A percentile compares a stretch with the other conserved stretches of the same genome.
Evolutionary conservation across 2,888 invertebrate genomes (phyloP).

Genomic region (Helicoverpa assulta): DNA sequence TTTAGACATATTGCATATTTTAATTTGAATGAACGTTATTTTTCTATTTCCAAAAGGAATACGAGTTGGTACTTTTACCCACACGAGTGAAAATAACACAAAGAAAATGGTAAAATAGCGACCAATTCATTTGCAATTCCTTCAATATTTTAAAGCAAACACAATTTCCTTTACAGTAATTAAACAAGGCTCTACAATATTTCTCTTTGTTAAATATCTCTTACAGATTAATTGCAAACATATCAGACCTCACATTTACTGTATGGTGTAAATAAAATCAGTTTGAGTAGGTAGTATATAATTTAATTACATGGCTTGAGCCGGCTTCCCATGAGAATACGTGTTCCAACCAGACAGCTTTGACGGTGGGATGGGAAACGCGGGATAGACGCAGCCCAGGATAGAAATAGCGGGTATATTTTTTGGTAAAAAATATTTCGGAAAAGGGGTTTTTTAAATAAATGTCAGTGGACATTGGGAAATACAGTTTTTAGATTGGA

Average conservation of each 20-base stretch:
- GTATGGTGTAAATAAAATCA: constrained; percentile 60
- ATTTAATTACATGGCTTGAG: constrained; percentile 72
- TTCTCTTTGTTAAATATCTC: no score
- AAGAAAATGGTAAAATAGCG: no score
- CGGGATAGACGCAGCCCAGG: constrained; percentile 30
- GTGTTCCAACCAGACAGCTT: constrained; percentile 77
- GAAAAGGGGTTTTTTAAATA: no score
- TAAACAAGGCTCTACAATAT: neutral
- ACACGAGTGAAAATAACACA: no score
- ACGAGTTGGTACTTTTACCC: no score
- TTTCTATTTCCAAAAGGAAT: no score
- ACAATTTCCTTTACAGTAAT: no score
- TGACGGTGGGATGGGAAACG: constrained; percentile 67
- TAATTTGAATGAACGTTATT: neutral
- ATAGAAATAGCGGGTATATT: neutral
- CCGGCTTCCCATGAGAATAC: constrained; percentile 73
- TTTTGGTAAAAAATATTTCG: neutral
- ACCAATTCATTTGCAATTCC: no score
- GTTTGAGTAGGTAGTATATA: constrained; percentile 69
- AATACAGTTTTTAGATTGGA: no score
- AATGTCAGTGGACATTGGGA: no score
- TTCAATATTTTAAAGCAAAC: no score
- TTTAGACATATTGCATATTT: constrained; percentile 10
- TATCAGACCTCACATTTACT: constrained; percentile 22
- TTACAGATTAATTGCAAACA: neutral